Evolutionary conservation across 2,888 invertebrate species (phyloP), one percentile per base, ranked within the genome.

Genomic region (Thelaira solivaga): DNA sequence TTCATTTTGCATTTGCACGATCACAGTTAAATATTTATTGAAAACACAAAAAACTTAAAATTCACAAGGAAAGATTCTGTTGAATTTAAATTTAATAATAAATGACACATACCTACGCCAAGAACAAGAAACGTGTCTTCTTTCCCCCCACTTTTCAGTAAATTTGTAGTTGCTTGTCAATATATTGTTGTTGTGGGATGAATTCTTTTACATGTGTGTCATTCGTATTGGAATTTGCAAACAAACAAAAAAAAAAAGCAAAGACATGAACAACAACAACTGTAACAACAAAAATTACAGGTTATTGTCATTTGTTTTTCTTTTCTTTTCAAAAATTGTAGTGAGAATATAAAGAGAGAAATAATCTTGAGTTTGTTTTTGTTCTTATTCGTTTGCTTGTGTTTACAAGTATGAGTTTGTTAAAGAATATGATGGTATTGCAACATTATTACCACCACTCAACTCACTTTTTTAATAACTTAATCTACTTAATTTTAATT

Each of bases 401-500:
- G 13, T 41, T 2, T 24, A n/a, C 13, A 5, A 26, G 13, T 64
- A 18, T 8, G 31, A 13, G 16, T 24, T 67, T 41, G 10, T 16
- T n/a, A 41, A 41, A 24, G 22, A 51, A 59, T 59, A 49, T 59
- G 49, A 13, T 29, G 26, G 29, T 29, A 41, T 47, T 49, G 29
- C 29, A 6, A 43, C 22, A 24, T 24, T n/a, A 31, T 26, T 22
- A 6, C 55, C 22, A 24, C 34, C 16, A 31, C 36, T 22, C 22
- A 11, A 39, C 31, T 10, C 13, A n/a, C n/a, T n/a, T n/a, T n/a
- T 57, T 61, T 74, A 78, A 78, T 74, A 78, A 78, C 69, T 67
- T 78, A 78, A 78, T 74, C 74, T 65, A 65, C 78, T 78, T 78
- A 74, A 69, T 73, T 68, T 73, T 8, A 59, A 61, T 65, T 45